Base-by-base conservation (phyloP, 2,113 vertebrate species). In the Machaerirhynchus nigripectus region DNA sequence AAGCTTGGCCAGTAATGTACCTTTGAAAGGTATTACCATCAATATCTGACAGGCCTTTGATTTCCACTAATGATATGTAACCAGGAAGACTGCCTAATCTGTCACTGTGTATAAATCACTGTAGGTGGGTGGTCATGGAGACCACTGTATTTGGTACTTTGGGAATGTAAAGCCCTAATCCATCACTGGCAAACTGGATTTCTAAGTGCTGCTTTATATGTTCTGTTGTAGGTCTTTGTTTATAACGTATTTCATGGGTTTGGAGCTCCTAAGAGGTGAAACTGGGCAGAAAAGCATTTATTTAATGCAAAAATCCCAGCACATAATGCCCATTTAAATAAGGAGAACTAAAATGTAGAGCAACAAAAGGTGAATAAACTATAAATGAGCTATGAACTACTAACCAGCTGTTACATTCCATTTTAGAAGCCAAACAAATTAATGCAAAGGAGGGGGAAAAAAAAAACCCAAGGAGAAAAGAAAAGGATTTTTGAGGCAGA, bases 11-110 rank as follows among this genome's bases (percentile, higher is more conserved):
- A 75, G 90, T 93, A 93, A 95, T 94, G 93, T 89, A 95, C 92
- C 93, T 95, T 94, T 90, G 90, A 86, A 96, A 96, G 88, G 95
- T 95, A 97, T 96, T 96, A 37, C 88, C 96, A 96, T 96, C 92
- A 92, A 96, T 96, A 96, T 88, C 92, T 97, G 95, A 84, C 90
- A 87, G 57, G 90, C 26, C 83, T 95, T 94, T 94, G 95, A 95
- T 94, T 96, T 93, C 90, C 76, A 47, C 90, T 94, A 94, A 96
- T 90, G 90, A 96, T 93, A 94, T 76, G 73, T 95, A 97, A 94
- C 80, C 84, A 93, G 74, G 90, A 96, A 76, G 92, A 86, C 77
- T 94, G 80, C 93, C 94, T 92, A 60, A 87, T 95, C 88, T 94
- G 89, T 88, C 90, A 79, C 52, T 75, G 30, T 1, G 1, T 35